Base-by-base conservation (phyloP, 2,797 vertebrate species). In the Melanotaenia trifasciata region DNA sequence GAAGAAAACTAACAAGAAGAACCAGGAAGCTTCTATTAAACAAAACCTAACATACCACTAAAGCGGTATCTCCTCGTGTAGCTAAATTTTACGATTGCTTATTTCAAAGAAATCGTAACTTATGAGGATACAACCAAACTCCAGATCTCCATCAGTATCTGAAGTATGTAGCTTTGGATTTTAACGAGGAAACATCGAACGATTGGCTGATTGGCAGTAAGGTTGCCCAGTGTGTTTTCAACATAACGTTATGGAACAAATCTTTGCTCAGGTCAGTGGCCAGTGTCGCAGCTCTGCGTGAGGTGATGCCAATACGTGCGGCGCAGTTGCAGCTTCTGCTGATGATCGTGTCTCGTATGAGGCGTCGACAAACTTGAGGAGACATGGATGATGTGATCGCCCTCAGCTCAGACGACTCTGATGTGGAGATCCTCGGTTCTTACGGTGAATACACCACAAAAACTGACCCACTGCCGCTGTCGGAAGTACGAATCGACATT, bases 361-460 rank as follows among this genome's bases (percentile, higher is more conserved):
- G 36, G 18, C 1, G 53, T 12, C n/a, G 32, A 18, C 35, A 28
- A 6, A 58, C 45, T 28, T 0, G 47, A n/a, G 32, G n/a, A 58
- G 57, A 66, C 6, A 94, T 94, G 94, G 90, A 81, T 0, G 89
- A 85, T 8, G 83, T 91, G 38, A 94, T 94, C 68, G 76, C 3
- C 0, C 65, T 94, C 38, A 95, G 92, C 84, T 95, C 94, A 0
- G 85, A 84, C 8, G 92, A 94, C 64, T 94, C 93, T 0, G 94
- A 94, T 28, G 71, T 93, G 63, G 91, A 94, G 53, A 38, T 94
- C 36, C 24, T 94, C 6, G 81, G 77, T 1, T 80, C 60, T 65
- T 92, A 74, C 35, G 64, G 38, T 3, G 35, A 43, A 1, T 9
- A 50, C 0, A 20, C 73, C 43, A 43, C 53, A 13, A 76, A 32